Conservation (phyloP, 2,113 vertebrate genomes). For the Paracanthobrama guichenoti region DNA sequence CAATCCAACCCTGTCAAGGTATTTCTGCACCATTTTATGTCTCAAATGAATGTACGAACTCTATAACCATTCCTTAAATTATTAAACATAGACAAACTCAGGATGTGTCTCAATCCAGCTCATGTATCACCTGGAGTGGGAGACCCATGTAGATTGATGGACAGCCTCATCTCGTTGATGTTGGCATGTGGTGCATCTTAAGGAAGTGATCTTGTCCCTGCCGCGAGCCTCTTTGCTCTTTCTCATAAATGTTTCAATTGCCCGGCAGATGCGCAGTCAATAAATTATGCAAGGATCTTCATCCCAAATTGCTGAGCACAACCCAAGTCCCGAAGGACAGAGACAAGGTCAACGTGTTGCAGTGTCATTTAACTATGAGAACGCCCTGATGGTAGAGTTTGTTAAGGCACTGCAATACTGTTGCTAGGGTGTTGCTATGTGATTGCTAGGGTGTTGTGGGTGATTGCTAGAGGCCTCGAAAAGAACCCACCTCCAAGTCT, state of each 20-base stretch:
- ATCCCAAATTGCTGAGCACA: constrained; percentile 31
- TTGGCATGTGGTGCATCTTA: constrained; percentile 10
- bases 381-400: not conserved
- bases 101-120: constrained; percentile 1
- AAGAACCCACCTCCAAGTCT: not conserved
- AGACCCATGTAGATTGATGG: constrained; percentile 11
- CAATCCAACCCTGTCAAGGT: not conserved
- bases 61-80: not conserved
- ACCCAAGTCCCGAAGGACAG: not conserved
- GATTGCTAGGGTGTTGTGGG: not conserved
- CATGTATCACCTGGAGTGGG: not conserved
- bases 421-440: not conserved
- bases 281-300: constrained; percentile 51
- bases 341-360: constrained; percentile 13
- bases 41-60: constrained; percentile 10
- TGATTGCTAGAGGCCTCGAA: not conserved
- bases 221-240: constrained; percentile 19
- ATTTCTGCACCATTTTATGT: not conserved
- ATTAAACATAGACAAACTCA: constrained; percentile 2
- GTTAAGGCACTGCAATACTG: not conserved
- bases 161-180: not conserved
- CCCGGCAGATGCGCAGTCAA: constrained; percentile 34
- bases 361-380: not conserved
- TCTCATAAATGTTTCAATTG: constrained; percentile 52
- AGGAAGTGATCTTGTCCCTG: constrained; percentile 30